A percentile compares a stretch with the other conserved stretches of the same genome.
Evolutionary conservation across 2,888 invertebrate species (phyloP).

Genomic region (Ellobium chinense): DNA sequence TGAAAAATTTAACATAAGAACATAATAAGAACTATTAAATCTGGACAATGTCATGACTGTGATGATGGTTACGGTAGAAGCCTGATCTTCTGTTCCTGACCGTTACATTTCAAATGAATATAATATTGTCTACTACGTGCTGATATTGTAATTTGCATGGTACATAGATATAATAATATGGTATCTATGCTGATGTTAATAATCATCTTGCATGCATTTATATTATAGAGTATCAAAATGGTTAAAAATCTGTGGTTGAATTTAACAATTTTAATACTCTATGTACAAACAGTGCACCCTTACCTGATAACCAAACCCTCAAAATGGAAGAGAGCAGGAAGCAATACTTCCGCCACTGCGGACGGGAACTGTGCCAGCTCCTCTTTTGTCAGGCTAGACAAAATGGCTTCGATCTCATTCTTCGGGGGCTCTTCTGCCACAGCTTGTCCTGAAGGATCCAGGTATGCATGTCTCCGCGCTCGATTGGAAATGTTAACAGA

Average conservation of each 20-base stretch:
- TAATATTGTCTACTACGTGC: too few relatives aligned
- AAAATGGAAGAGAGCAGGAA: conserved; percentile 34
- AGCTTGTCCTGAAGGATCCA: neutral
- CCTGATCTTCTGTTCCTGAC: too few relatives aligned
- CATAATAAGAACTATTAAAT: too few relatives aligned
- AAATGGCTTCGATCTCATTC: conserved; percentile 5
- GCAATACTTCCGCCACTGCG: conserved; percentile 7
- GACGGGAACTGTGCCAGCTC: conserved; percentile 17
- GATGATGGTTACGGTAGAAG: too few relatives aligned
- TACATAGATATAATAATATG: neutral
- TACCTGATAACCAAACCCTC: conserved; percentile 29
- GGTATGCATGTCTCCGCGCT: neutral
- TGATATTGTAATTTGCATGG: neutral
- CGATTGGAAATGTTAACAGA: too few relatives aligned
- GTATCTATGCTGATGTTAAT: neutral
- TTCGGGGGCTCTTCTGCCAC: neutral
- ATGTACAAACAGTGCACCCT: neutral
- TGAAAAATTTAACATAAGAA: too few relatives aligned
- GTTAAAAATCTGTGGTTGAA: neutral
- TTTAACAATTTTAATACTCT: neutral
- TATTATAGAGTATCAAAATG: too few relatives aligned
- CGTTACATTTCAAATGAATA: too few relatives aligned
- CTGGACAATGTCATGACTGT: too few relatives aligned
- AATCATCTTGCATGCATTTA: neutral
- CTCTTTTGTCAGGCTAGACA: neutral